These are phyloP conservation scores for Rhinogobio ventralis DNA, from an alignment of 2,797 vertebrate species.

Conservation along the genomic window DNA sequence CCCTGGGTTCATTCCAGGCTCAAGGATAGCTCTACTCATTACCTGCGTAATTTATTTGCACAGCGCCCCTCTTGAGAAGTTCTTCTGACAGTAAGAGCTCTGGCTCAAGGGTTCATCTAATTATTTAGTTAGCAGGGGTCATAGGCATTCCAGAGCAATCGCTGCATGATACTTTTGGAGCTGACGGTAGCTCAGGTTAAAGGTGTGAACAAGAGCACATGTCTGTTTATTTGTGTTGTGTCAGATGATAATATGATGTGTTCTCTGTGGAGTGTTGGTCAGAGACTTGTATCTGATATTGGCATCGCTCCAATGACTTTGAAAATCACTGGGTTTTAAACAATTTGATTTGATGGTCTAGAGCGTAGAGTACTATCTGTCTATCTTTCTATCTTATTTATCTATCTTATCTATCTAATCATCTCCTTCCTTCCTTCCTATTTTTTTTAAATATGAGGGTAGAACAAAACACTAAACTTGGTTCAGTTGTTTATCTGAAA, in stretches of 20 bases:
- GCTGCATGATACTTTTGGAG: constrained; percentile 29
- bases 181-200: constrained; percentile 33
- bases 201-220: constrained; percentile 20
- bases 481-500: too few species aligned
- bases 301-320: constrained; percentile 11
- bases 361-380: background rate
- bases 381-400: too few species aligned
- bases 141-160: background rate
- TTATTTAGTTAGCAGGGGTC: constrained; percentile 49
- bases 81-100: constrained; percentile 35
- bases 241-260: constrained; percentile 26
- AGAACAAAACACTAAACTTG: too few species aligned
- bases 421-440: too few species aligned
- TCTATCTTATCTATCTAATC: too few species aligned
- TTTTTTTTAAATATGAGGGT: too few species aligned
- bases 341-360: constrained; percentile 21
- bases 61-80: constrained; percentile 37
- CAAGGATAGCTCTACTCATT: constrained; percentile 49
- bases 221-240: constrained; percentile 30
- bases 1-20: constrained; percentile 15
- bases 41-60: constrained; percentile 45
- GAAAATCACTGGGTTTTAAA: constrained; percentile 37
- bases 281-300: constrained; percentile 7
- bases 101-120: constrained; percentile 47
- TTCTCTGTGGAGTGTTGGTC: constrained; percentile 31